These are phyloP conservation scores for Drosophila sturtevanti DNA, from an alignment of 1,140 invertebrate species.

Conservation along the genomic window DNA sequence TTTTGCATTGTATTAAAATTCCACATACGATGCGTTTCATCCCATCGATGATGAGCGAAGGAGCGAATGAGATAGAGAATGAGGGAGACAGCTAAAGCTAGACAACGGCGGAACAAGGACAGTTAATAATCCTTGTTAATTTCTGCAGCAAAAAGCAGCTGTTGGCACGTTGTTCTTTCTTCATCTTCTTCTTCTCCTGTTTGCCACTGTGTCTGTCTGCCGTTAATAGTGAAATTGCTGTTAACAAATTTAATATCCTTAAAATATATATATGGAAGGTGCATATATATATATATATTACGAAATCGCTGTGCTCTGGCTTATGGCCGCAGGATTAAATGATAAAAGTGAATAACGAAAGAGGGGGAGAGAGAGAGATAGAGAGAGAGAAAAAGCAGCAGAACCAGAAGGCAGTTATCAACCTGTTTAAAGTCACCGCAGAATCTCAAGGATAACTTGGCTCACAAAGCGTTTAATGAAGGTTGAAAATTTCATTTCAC, in stretches of 20 bases:
- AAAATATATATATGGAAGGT: slow-evolving; percentile 41
- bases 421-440: slow-evolving; percentile 46
- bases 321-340: slow-evolving; percentile 55
- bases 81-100: slow-evolving; percentile 14
- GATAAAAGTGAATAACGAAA: slow-evolving; percentile 45
- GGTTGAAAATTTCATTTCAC: slow-evolving; percentile 66
- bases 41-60: slow-evolving; percentile 1
- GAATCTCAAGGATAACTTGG: slow-evolving; percentile 21
- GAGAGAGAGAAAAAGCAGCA: too few species aligned
- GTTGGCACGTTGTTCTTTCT: background rate
- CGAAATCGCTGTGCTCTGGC: slow-evolving; percentile 19
- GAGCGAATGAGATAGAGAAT: background rate
- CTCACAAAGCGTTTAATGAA: slow-evolving; percentile 60
- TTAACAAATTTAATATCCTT: slow-evolving; percentile 69
- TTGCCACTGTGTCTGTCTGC: slow-evolving; percentile 3
- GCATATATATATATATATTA: slow-evolving; percentile 28
- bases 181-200: background rate
- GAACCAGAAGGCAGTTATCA: background rate
- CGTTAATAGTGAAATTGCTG: slow-evolving; percentile 68
- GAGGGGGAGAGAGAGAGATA: too few species aligned
- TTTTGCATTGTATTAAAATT: slow-evolving; percentile 55
- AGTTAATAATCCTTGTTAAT: slow-evolving; percentile 55
- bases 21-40: slow-evolving; percentile 49
- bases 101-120: slow-evolving; percentile 3
- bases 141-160: slow-evolving; percentile 32